phyloP scores from a whole-genome alignment of 2,797 vertebrate genomes.

The Parauchenoglanis punctatus region DNA sequence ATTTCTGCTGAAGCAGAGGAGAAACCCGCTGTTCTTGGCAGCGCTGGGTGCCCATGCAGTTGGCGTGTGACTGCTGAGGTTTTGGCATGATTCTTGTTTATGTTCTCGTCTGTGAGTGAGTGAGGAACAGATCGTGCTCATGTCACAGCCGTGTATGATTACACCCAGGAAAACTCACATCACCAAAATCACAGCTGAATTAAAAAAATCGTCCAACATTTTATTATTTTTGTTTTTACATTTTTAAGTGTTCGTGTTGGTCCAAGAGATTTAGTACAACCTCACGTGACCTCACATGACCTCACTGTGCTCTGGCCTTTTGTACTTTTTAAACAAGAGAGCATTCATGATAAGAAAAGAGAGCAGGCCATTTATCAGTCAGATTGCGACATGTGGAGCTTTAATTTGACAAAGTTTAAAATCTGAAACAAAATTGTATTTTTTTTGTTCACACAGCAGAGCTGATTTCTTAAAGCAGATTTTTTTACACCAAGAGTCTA shows the following conservation, averaged over 20 bases:
- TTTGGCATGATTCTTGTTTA: constrained; percentile 17
- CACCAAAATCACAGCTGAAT: not conserved
- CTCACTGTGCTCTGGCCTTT: not conserved
- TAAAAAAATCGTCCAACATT: too few species aligned
- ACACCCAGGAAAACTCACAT: not conserved
- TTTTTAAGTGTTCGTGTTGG: not conserved
- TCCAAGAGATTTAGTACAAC: too few species aligned
- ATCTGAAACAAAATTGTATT: not conserved
- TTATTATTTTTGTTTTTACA: too few species aligned
- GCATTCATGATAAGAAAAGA: not conserved
- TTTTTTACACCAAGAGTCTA: not conserved
- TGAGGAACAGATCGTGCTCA: not conserved
- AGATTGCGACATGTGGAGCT: too few species aligned
- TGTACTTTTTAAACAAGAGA: not conserved
- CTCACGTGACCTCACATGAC: not conserved
- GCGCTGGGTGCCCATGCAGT: not conserved
- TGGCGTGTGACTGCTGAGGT: not conserved
- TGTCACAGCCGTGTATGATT: not conserved
- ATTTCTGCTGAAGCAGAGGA: not conserved
- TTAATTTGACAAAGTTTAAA: not conserved
- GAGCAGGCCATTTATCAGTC: not conserved
- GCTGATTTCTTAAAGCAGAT: not conserved
- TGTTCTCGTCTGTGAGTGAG: not conserved
- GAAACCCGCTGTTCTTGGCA: not conserved
- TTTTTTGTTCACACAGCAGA: not conserved